phyloP scores from a whole-genome alignment of 2,888 invertebrate genomes.

The Zele albiditarsus region DNA sequence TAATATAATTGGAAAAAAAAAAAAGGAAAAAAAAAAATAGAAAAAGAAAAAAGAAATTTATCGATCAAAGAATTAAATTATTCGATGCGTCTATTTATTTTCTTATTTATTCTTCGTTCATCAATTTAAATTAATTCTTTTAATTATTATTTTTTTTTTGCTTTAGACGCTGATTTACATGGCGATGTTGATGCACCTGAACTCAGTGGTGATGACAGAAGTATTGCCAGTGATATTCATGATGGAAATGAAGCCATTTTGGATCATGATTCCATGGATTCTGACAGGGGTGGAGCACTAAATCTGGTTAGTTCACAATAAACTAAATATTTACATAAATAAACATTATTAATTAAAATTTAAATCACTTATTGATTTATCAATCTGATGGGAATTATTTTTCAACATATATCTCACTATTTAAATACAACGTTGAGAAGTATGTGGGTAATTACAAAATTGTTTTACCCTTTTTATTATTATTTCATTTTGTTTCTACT shows the following conservation, averaged over 20 bases:
- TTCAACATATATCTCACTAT: too few species aligned
- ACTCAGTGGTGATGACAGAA: constrained; percentile 78
- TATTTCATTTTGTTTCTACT: neutral
- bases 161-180: constrained; percentile 78
- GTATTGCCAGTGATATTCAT: constrained; percentile 76
- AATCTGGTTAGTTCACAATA: constrained; percentile 75
- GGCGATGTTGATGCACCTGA: constrained; percentile 77
- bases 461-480: neutral
- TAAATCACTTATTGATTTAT: neutral
- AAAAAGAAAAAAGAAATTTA: too few species aligned
- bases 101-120: neutral
- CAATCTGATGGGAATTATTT: constrained; percentile 10
- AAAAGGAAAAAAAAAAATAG: neutral
- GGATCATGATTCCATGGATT: constrained; percentile 79
- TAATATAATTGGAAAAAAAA: neutral
- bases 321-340: neutral
- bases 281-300: constrained; percentile 78
- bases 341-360: neutral
- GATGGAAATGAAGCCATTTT: constrained; percentile 74
- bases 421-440: too few species aligned
- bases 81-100: too few species aligned
- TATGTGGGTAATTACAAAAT: too few species aligned
- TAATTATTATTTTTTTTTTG: constrained; percentile 39
- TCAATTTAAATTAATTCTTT: neutral
- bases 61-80: neutral